Base-by-base conservation (phyloP, 1,140 invertebrate genomes). In the Cherax quadricarinatus region DNA sequence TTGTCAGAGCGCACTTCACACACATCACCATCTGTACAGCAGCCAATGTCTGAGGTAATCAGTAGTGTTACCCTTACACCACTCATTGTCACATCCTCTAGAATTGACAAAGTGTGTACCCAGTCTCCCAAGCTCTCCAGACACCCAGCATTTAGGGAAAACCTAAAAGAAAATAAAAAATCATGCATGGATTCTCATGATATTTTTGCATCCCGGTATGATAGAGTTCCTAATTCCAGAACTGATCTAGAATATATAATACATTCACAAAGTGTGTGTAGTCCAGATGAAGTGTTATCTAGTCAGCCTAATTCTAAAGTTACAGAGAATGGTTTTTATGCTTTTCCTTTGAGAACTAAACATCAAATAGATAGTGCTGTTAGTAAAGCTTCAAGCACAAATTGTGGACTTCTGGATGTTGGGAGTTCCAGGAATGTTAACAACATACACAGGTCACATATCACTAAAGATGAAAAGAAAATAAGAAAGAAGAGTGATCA, bases 101-200 rank as follows among this genome's bases (percentile, higher is more conserved):
- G 86, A 53, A 79, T 57, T 60, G 86, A 88, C 78, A 24, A 81
- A 62, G 78, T 79, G 78, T 30, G 79, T 51, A 60, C 86, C 7
- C 86, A 81, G 86, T 88, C 86, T 88, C 86, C 78, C 78, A 88
- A 88, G 78, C 78, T 88, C 53, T 30, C 79, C 30, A 30, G 86
- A 60, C 75, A 75, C 10, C 75, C 86, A 62, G 86, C 86, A n/a
- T 88, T 88, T 88, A 88, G 86, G 41, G 86, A 88, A 24, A 87
- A 12, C 48, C n/a, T 78, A 21, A 87, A 78, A 49, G 48, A 87
- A 79, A 30, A 87, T 70, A 87, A 30, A 87, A 87, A 87, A 14
- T 51, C 53, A 62, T 87, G 60, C 86, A 73, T n/a, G 12, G 49
- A 87, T 51, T 79, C 86, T 48, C n/a, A 24, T 30, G 49, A 75